These are phyloP conservation scores for Sinocyclocheilus anshuiensis DNA, from an alignment of 2,113 vertebrate genomes.

Conservation along the genomic window DNA sequence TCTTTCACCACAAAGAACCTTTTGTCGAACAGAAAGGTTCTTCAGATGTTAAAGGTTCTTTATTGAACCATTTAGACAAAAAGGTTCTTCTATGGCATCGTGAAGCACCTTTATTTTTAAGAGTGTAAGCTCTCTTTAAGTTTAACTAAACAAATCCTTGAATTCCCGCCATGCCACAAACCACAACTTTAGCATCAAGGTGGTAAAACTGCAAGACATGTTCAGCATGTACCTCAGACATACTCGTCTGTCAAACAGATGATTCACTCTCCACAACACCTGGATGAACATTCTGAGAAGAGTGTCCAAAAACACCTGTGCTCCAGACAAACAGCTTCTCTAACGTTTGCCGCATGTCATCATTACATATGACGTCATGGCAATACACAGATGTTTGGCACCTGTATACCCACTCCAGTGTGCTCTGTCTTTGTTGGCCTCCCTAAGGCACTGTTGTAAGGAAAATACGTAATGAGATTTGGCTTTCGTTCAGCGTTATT, in stretches of 20 bases:
- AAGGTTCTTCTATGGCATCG: too few species aligned
- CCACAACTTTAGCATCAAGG: neutral
- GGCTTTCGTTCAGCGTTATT: neutral
- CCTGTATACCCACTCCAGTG: constrained; percentile 37
- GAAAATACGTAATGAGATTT: constrained; percentile 26
- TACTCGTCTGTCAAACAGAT: constrained; percentile 32
- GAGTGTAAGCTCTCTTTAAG: neutral
- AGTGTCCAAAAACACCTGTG: constrained; percentile 50
- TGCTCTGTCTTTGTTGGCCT: neutral
- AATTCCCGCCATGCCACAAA: neutral
- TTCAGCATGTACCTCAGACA: constrained; percentile 12
- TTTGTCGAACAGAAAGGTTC: too few species aligned
- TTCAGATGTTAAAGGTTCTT: too few species aligned
- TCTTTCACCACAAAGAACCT: too few species aligned
- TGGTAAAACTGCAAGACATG: constrained; percentile 16
- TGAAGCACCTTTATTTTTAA: too few species aligned
- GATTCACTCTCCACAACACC: constrained; percentile 52
- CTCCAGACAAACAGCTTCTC: constrained; percentile 13
- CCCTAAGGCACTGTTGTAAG: neutral
- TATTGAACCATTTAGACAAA: too few species aligned
- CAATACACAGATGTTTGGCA: constrained; percentile 56
- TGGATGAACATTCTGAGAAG: constrained; percentile 54
- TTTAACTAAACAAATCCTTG: neutral
- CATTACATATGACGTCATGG: constrained; percentile 27
- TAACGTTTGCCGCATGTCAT: neutral